Percentiles rank a stretch among this genome's conserved stretches.
Conservation (phyloP, 2,888 invertebrate genomes). For the Hyposoter dolosus region DNA sequence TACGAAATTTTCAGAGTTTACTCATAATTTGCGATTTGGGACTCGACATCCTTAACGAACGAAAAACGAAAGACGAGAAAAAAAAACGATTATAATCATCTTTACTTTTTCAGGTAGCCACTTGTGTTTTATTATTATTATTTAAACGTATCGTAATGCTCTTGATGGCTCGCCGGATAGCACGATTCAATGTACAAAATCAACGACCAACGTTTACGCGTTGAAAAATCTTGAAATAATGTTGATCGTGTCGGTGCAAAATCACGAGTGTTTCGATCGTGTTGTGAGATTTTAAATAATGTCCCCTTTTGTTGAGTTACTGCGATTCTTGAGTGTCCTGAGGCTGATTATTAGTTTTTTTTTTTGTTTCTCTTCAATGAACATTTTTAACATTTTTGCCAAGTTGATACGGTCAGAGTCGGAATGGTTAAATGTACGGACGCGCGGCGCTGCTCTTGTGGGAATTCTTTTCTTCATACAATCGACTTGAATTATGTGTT, state of each 20-base stretch:
- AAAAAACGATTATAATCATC: not conserved
- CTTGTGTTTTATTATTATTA: not conserved
- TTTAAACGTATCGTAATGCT: not conserved
- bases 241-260: not conserved
- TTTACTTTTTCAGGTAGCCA: not conserved
- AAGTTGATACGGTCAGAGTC: slow-evolving; percentile 12
- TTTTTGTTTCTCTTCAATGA: slow-evolving; percentile 8
- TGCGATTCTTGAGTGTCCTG: slow-evolving; percentile 65
- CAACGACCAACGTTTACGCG: not conserved
- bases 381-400: not conserved
- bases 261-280: slow-evolving; percentile 28
- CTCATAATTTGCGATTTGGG: too few relatives aligned
- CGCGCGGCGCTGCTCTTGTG: slow-evolving; percentile 70
- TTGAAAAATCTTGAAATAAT: not conserved
- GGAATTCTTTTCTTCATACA: slow-evolving; percentile 32
- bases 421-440: slow-evolving; percentile 51
- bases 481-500: not conserved
- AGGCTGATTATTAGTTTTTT: slow-evolving; percentile 31
- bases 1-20: too few relatives aligned
- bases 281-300: not conserved
- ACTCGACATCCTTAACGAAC: too few relatives aligned
- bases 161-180: not conserved
- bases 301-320: slow-evolving; percentile 40
- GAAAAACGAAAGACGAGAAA: not conserved
- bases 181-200: not conserved